Conservation (phyloP, 1,140 invertebrate species). For the Drosophila pandora region DNA sequence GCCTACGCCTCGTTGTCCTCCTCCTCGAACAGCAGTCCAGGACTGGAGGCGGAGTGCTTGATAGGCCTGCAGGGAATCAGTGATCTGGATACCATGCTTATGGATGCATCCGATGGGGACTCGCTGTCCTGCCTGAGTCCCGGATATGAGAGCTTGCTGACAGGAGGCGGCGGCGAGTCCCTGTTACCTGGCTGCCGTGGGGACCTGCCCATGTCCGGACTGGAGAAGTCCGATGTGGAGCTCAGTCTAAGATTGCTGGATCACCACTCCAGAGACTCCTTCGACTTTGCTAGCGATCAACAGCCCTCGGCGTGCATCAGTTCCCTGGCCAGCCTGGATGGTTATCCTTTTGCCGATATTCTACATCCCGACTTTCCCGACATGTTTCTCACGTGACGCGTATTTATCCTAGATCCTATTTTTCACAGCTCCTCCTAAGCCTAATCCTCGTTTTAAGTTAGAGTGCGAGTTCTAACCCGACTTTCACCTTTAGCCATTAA, state of each 20-base stretch:
- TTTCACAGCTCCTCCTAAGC: constrained; percentile 38
- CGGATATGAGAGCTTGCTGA: constrained; percentile 44
- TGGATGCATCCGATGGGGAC: constrained; percentile 86
- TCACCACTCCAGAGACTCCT: constrained; percentile 64
- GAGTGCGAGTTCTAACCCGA: constrained; percentile 52
- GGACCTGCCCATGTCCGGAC: constrained; percentile 59
- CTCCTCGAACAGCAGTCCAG: constrained; percentile 32
- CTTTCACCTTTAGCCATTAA: constrained; percentile 49
- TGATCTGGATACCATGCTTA: constrained; percentile 79
- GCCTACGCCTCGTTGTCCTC: constrained; percentile 46
- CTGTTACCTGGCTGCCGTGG: constrained; percentile 52
- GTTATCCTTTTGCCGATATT: constrained; percentile 71
- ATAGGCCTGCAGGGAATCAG: constrained; percentile 50
- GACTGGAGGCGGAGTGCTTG: constrained; percentile 51
- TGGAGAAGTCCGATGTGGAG: constrained; percentile 74
- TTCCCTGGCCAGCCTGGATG: constrained; percentile 67
- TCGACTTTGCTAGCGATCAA: constrained; percentile 70
- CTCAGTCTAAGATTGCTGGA: constrained; percentile 75
- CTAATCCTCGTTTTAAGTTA: constrained; percentile 56
- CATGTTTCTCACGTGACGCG: constrained; percentile 76
- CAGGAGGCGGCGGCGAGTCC: constrained; percentile 18
- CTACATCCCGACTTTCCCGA: constrained; percentile 71
- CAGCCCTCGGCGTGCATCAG: constrained; percentile 79
- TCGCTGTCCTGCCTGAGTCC: constrained; percentile 83
- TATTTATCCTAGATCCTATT: constrained; percentile 18